A percentile compares a stretch with the other conserved stretches of the same genome.
Evolutionary conservation across 2,888 invertebrate genomes (phyloP).

Genomic region (Megamerina dolium): DNA sequence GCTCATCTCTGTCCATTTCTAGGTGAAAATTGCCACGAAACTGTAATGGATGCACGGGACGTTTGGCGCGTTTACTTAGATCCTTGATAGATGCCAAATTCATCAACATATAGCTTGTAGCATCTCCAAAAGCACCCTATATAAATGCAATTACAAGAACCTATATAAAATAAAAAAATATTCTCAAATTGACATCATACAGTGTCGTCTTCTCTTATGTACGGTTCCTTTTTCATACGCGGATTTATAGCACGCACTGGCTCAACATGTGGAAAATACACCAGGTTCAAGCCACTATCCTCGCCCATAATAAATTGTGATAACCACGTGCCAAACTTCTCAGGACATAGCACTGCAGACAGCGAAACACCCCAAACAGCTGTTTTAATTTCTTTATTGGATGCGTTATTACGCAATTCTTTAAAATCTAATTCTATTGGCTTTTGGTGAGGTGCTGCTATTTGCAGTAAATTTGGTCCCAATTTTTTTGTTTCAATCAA

Average conservation of each 20-base stretch:
- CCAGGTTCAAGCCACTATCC: constrained; percentile 53
- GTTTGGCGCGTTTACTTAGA: constrained; percentile 55
- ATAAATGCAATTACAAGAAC: constrained; percentile 4
- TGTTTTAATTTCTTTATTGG: constrained; percentile 42
- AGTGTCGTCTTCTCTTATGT: constrained; percentile 29
- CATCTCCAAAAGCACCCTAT: constrained; percentile 60
- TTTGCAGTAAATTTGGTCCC: constrained; percentile 50
- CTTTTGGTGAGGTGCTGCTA: constrained; percentile 52
- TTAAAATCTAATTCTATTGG: constrained; percentile 47
- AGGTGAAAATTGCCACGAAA: constrained; percentile 69
- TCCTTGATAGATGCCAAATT: constrained; percentile 63
- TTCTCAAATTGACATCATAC: too few species aligned
- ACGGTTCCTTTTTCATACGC: constrained; percentile 33
- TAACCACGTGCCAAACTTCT: constrained; percentile 67
- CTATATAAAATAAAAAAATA: too few species aligned
- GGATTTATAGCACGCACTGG: constrained; percentile 36
- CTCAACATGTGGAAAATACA: constrained; percentile 55
- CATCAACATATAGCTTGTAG: constrained; percentile 62
- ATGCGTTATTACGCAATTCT: constrained; percentile 32
- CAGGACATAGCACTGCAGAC: constrained; percentile 66
- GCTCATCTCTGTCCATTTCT: constrained; percentile 53
- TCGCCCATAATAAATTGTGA: constrained; percentile 51
- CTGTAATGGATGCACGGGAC: constrained; percentile 52
- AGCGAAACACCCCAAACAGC: constrained; percentile 57
- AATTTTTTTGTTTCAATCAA: constrained; percentile 27